Evolutionary conservation across 2,113 vertebrate species (phyloP).

Genomic region (Alethe diademata): DNA sequence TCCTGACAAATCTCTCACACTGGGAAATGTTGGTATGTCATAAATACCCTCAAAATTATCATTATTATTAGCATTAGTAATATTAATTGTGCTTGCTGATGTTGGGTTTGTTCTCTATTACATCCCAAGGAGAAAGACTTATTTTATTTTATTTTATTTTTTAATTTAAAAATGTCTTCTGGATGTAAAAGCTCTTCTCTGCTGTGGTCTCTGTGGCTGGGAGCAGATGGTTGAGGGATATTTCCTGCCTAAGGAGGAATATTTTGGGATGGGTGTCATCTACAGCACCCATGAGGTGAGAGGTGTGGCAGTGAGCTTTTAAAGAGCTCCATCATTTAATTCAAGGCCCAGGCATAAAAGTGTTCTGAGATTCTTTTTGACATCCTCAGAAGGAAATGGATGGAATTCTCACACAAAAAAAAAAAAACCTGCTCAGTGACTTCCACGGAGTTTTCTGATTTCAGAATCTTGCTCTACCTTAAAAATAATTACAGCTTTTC

Average conservation of each 20-base stretch:
- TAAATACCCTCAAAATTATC: neutral
- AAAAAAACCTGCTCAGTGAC: neutral
- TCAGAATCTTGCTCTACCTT: neutral
- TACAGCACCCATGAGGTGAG: neutral
- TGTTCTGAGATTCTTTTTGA: neutral
- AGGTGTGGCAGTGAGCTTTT: neutral
- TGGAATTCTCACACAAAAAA: neutral
- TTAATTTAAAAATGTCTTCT: neutral
- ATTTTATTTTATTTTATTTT: neutral
- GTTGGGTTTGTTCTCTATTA: neutral
- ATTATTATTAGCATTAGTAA: accelerated
- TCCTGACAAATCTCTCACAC: neutral
- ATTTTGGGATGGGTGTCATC: neutral
- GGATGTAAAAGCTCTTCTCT: neutral
- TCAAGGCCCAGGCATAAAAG: neutral
- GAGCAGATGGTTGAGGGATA: accelerated
- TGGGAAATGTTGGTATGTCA: neutral
- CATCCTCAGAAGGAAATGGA: neutral
- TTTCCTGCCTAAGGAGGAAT: neutral
- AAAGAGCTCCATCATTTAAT: neutral
- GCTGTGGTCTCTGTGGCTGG: neutral
- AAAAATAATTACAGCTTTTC: neutral
- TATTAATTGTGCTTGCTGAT: neutral
- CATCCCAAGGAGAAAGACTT: neutral
- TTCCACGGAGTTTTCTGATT: neutral